A percentile compares a stretch with the other conserved stretches of the same genome.
Conservation (phyloP, 2,888 invertebrate species). For the Maniola hyperantus region DNA sequence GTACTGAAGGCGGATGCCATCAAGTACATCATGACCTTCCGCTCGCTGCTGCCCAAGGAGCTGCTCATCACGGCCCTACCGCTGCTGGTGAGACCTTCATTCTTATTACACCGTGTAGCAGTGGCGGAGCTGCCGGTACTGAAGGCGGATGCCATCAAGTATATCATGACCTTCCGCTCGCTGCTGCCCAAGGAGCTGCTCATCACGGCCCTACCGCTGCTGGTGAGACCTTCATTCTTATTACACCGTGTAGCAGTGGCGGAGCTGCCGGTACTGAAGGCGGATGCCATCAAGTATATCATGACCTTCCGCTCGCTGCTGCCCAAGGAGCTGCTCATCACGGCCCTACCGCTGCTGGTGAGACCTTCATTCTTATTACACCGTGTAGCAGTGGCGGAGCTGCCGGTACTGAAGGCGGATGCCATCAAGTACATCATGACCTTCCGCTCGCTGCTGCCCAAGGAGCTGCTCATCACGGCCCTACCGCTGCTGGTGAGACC, state of each 20-base stretch:
- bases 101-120: too few relatives aligned
- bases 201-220: constrained; percentile 87
- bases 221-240: constrained; percentile 68
- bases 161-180: constrained; percentile 97
- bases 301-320: constrained; percentile 97
- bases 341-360: constrained; percentile 88
- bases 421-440: too few relatives aligned
- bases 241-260: constrained; percentile 85
- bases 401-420: too few relatives aligned
- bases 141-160: constrained; percentile 98
- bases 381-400: too few relatives aligned
- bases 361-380: constrained; percentile 35
- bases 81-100: too few relatives aligned
- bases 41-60: too few relatives aligned
- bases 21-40: too few relatives aligned
- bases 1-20: too few relatives aligned
- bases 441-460: too few relatives aligned
- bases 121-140: constrained; percentile 94
- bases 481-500: too few relatives aligned
- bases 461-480: too few relatives aligned
- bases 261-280: constrained; percentile 95
- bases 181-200: constrained; percentile 92
- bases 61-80: too few relatives aligned
- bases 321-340: constrained; percentile 88
- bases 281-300: constrained; percentile 97